These are phyloP conservation scores for Etheostoma spectabile DNA, from an alignment of 2,113 vertebrate species.

Conservation along the genomic window DNA sequence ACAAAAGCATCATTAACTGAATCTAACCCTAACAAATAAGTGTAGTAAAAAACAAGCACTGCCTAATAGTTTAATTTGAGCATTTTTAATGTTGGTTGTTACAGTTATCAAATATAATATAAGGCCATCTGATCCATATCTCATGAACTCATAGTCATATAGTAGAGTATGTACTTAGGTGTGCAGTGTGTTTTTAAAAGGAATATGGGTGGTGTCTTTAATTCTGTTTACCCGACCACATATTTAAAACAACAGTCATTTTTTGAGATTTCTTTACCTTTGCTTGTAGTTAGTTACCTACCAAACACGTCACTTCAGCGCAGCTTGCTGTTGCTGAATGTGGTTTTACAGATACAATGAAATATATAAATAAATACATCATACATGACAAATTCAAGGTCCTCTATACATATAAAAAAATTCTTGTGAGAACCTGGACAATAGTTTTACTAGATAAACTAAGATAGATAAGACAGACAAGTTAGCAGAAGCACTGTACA, in stretches of 20 bases:
- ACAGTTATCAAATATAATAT: neutral
- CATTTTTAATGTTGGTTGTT: neutral
- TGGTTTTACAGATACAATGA: neutral
- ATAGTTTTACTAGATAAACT: too few species aligned
- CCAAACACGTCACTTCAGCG: neutral
- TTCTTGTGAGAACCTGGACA: neutral
- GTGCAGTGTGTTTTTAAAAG: neutral
- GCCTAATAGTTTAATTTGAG: neutral
- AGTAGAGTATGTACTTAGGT: neutral
- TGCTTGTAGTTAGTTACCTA: neutral
- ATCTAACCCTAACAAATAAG: neutral
- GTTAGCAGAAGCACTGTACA: neutral
- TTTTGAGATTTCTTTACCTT: too few species aligned
- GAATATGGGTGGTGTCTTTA: too few species aligned
- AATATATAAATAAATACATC: neutral
- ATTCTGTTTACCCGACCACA: too few species aligned
- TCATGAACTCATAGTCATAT: neutral
- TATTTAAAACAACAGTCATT: neutral
- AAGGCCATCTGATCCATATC: neutral
- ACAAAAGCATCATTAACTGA: neutral
- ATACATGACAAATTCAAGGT: neutral
- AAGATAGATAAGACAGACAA: neutral
- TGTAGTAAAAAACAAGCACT: neutral
- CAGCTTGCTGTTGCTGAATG: neutral
- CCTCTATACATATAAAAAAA: neutral